Evolutionary conservation across 2,888 invertebrate species (phyloP).

Genomic region (Zygothrica quintamaculata): DNA sequence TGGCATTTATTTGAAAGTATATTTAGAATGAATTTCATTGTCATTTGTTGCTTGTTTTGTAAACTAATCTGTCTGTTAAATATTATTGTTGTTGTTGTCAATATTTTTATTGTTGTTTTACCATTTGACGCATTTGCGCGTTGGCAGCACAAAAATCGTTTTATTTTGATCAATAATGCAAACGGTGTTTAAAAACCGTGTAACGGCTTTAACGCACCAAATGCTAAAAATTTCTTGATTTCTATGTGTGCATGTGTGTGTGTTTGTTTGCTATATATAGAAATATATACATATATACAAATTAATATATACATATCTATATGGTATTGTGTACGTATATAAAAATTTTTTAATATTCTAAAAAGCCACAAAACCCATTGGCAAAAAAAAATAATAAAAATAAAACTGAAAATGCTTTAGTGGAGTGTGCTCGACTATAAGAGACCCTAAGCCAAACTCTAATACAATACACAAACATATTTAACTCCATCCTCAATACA

Average conservation of each 20-base stretch:
- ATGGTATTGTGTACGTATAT: constrained; percentile 10
- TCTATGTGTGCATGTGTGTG: constrained; percentile 4
- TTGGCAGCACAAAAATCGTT: constrained; percentile 38
- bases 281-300: constrained; percentile 6
- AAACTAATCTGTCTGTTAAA: constrained; percentile 45
- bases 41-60: constrained; percentile 29
- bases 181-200: constrained; percentile 73
- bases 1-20: constrained; percentile 40
- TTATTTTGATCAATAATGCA: constrained; percentile 75
- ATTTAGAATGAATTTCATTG: constrained; percentile 27
- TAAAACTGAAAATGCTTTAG: constrained; percentile 54
- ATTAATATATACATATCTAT: constrained; percentile 5
- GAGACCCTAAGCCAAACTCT: constrained; percentile 10
- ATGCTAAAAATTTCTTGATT: constrained; percentile 36
- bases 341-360: constrained; percentile 73
- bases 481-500: neutral
- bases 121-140: constrained; percentile 47
- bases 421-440: constrained; percentile 8
- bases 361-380: constrained; percentile 72
- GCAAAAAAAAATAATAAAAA: too few relatives aligned
- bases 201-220: constrained; percentile 58
- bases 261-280: constrained; percentile 1
- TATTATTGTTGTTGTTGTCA: constrained; percentile 29
- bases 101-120: constrained; percentile 23
- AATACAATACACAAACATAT: neutral